Conservation (phyloP, 2,797 vertebrate species). For the Chanos chanos region DNA sequence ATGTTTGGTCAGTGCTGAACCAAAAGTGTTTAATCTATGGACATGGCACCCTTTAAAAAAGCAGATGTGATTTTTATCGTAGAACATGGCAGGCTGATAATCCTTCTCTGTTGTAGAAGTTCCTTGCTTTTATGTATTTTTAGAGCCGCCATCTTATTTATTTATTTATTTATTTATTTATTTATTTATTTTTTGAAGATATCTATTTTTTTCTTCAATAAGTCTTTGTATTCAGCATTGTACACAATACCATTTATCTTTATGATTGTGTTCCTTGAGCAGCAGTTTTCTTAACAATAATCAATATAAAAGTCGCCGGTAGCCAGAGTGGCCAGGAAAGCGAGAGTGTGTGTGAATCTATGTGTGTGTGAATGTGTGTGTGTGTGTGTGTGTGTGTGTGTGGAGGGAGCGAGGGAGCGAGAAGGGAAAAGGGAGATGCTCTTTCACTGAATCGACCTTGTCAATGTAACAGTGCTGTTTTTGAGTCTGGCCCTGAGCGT, state of each 20-base stretch:
- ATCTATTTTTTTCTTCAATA: slow-evolving; percentile 26
- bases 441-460: slow-evolving; percentile 75
- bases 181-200: background rate
- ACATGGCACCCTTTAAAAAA: too few relatives aligned
- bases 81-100: too few relatives aligned
- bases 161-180: slow-evolving; percentile 7
- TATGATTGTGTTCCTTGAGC: slow-evolving; percentile 72
- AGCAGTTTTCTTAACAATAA: slow-evolving; percentile 74
- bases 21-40: background rate
- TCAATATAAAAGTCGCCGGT: slow-evolving; percentile 73
- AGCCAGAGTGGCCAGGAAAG: slow-evolving; percentile 67
- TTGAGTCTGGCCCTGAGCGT: slow-evolving; percentile 81
- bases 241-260: slow-evolving; percentile 71
- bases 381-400: too few relatives aligned
- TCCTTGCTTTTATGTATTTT: too few relatives aligned
- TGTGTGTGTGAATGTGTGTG: too few relatives aligned
- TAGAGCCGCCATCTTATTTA: too few relatives aligned
- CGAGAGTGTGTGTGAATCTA: slow-evolving; percentile 59
- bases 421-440: slow-evolving; percentile 49
- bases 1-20: slow-evolving; percentile 31
- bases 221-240: slow-evolving; percentile 63
- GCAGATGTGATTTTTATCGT: too few relatives aligned
- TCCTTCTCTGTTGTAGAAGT: too few relatives aligned
- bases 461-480: slow-evolving; percentile 79
- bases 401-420: slow-evolving; percentile 10